Conservation (phyloP, 2,113 vertebrate species). For the Alligator sinensis region DNA sequence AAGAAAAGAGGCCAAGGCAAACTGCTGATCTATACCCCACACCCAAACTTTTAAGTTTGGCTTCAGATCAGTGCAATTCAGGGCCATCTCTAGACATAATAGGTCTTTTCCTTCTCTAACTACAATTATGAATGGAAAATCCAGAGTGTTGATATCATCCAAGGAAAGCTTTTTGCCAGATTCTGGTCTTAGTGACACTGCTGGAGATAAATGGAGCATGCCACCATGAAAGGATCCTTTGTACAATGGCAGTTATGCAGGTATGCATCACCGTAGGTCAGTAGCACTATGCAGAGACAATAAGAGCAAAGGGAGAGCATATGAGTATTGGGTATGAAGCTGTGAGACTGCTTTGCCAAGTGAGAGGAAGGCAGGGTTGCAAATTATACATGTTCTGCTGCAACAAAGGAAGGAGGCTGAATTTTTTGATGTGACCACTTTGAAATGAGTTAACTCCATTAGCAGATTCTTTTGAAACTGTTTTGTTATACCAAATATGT, state of each 20-base stretch:
- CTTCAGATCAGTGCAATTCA: neutral
- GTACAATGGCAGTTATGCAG: neutral
- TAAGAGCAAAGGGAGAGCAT: neutral
- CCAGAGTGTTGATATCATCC: neutral
- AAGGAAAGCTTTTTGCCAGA: constrained; percentile 43
- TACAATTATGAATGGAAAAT: constrained; percentile 16
- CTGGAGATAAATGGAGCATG: neutral
- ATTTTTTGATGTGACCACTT: neutral
- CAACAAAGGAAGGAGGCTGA: neutral
- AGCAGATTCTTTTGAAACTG: neutral
- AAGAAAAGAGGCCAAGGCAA: neutral
- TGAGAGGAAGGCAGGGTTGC: neutral
- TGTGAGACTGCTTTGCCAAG: neutral
- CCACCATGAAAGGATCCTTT: neutral
- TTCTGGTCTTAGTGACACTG: constrained; percentile 16
- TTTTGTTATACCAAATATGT: fast-evolving
- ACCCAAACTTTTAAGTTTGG: neutral
- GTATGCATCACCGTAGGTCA: neutral
- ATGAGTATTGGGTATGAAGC: constrained; percentile 33
- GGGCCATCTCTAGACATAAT: neutral
- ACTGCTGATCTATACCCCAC: neutral
- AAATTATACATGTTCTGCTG: constrained; percentile 2
- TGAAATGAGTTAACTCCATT: neutral
- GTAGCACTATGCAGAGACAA: neutral
- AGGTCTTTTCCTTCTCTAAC: neutral